Evolutionary conservation across 2,797 vertebrate species (phyloP).

Genomic region (Acomys russatus): DNA sequence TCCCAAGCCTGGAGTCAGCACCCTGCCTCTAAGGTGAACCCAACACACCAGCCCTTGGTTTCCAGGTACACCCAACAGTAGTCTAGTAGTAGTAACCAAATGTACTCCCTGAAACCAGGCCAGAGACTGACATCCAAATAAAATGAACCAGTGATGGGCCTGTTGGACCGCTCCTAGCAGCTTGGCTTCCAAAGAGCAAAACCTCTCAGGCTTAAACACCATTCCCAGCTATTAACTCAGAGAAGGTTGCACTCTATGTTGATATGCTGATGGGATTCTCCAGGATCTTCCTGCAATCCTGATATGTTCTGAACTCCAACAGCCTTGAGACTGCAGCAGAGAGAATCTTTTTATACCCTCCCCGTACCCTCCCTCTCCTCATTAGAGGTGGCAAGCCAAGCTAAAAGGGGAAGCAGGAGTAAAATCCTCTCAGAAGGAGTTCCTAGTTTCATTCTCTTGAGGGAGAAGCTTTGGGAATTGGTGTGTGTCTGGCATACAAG

Average conservation of each 20-base stretch:
- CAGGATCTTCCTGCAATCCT: not conserved
- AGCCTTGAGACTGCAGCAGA: conserved; percentile 29
- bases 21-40: not conserved
- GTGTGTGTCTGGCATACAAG: not conserved
- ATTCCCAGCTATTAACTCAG: not conserved
- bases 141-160: not conserved
- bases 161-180: not conserved
- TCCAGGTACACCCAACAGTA: not conserved
- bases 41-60: not conserved
- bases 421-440: conserved; percentile 38
- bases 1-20: not conserved
- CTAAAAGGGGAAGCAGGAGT: conserved; percentile 46
- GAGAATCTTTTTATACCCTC: not conserved
- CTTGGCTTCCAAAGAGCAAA: not conserved
- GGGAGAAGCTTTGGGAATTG: not conserved
- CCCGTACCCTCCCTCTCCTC: not conserved
- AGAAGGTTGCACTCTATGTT: not conserved
- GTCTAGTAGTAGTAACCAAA: conserved; percentile 1
- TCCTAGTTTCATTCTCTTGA: conserved; percentile 27
- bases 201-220: not conserved
- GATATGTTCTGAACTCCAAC: not conserved
- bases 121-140: not conserved
- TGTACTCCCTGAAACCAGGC: not conserved
- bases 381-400: not conserved
- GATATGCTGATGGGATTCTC: not conserved